Conservation (phyloP, 2,113 vertebrate species). For the Perognathus longimembris region DNA sequence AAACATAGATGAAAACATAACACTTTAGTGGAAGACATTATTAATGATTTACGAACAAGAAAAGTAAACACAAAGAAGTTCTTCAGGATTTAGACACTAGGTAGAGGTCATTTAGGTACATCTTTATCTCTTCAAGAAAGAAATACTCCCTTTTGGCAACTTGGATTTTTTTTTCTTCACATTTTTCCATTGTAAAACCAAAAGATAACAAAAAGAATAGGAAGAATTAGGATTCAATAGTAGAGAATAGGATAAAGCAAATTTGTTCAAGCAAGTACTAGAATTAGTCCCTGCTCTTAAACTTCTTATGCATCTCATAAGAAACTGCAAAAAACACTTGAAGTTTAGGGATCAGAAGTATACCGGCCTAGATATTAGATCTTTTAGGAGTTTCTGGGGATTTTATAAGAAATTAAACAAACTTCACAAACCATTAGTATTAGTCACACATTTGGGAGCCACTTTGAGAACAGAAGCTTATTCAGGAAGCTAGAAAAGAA, state of each 20-base stretch:
- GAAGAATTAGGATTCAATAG: conserved; percentile 10
- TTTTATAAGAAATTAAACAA: conserved; percentile 5
- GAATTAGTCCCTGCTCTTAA: not conserved
- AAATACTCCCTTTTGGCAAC: conserved; percentile 7
- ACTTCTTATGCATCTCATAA: not conserved
- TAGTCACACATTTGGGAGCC: not conserved
- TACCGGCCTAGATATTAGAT: not conserved
- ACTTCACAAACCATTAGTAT: conserved; percentile 17
- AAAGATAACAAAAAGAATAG: not conserved
- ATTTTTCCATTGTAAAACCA: conserved; percentile 5
- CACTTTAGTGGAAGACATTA: not conserved
- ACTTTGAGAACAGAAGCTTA: not conserved
- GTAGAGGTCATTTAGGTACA: no score
- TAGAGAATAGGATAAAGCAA: not conserved
- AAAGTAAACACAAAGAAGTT: conserved; percentile 10
- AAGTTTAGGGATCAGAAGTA: not conserved
- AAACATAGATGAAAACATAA: not conserved
- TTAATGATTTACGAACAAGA: not conserved
- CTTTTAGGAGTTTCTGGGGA: not conserved
- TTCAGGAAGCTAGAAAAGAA: not conserved
- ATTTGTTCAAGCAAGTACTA: not conserved
- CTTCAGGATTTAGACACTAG: not conserved
- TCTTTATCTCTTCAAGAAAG: not conserved
- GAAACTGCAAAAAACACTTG: not conserved
- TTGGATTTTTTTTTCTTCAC: not conserved